Conservation (phyloP, 1,140 invertebrate genomes). For the Saccostrea cuccullata region DNA sequence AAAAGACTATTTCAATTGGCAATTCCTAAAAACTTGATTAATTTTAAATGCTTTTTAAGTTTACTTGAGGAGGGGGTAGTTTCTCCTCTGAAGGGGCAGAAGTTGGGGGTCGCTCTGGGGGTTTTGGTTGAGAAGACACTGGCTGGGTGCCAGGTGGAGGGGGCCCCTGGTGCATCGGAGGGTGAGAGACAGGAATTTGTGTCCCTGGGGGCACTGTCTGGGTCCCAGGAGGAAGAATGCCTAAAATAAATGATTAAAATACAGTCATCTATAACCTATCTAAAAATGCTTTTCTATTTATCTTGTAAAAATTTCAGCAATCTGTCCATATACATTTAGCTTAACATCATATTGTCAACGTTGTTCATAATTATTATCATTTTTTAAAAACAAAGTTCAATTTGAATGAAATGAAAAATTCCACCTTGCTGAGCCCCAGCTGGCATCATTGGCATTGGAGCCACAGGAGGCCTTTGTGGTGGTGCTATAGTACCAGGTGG, state of each 20-base stretch:
- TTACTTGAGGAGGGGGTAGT: slow-evolving; percentile 53
- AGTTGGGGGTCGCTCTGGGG: slow-evolving; percentile 46
- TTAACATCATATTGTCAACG: too few relatives aligned
- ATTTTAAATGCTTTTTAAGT: neutral
- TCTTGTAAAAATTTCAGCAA: neutral
- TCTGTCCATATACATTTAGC: neutral
- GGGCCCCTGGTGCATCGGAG: slow-evolving; percentile 35
- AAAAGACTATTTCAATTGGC: too few relatives aligned
- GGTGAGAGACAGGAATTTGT: slow-evolving; percentile 42
- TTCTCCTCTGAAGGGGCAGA: slow-evolving; percentile 40
- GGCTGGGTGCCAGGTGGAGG: slow-evolving; percentile 47
- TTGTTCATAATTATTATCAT: neutral
- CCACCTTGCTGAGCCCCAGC: neutral
- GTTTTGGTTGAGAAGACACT: slow-evolving; percentile 16
- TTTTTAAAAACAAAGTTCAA: neutral
- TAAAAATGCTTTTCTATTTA: neutral
- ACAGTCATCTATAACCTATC: neutral
- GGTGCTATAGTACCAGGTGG: neutral
- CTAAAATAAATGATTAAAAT: neutral
- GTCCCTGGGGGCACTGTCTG: slow-evolving; percentile 31
- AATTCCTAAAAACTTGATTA: neutral
- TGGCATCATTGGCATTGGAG: slow-evolving; percentile 5
- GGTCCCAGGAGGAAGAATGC: neutral
- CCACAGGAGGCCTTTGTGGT: neutral
- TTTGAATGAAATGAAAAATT: neutral